Percentiles rank a stretch among this genome's conserved stretches.
Evolutionary conservation across 2,113 vertebrate genomes (phyloP).

Genomic region (Polyodon spathula): DNA sequence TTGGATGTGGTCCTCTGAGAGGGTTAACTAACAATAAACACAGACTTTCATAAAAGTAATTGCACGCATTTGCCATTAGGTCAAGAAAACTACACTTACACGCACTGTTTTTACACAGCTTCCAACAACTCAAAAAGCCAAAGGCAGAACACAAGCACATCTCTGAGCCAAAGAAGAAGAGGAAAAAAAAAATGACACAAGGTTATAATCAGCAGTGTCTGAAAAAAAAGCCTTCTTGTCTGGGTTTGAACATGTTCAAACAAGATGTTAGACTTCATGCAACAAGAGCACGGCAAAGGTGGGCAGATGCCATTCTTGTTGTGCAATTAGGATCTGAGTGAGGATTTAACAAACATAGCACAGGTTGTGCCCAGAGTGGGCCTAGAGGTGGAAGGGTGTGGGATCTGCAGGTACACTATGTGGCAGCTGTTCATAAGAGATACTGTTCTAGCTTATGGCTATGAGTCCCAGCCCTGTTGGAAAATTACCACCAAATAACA

Average conservation of each 20-base stretch:
- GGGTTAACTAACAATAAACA: constrained; percentile 19
- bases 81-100: constrained; percentile 46
- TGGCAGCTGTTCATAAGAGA: constrained; percentile 53
- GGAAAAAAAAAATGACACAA: constrained; percentile 41
- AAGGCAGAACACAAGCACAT: constrained; percentile 54
- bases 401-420: constrained; percentile 34
- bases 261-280: constrained; percentile 41
- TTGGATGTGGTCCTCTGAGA: neutral
- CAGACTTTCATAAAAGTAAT: constrained; percentile 35
- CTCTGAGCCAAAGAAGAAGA: constrained; percentile 45
- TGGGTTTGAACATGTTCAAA: constrained; percentile 50
- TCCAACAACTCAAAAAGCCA: constrained; percentile 59
- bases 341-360: constrained; percentile 29
- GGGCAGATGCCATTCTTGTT: constrained; percentile 45
- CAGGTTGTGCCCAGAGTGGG: constrained; percentile 21
- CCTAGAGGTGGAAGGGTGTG: constrained; percentile 30
- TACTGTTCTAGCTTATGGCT: constrained; percentile 59
- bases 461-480: constrained; percentile 59
- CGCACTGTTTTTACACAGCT: constrained; percentile 52
- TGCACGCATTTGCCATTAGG: constrained; percentile 46
- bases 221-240: constrained; percentile 45
- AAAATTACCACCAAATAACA: constrained; percentile 76
- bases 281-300: constrained; percentile 32
- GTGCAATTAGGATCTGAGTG: constrained; percentile 51
- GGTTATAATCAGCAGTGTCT: constrained; percentile 56